A percentile compares a stretch with the other conserved stretches of the same genome.
Conservation (phyloP, 1,140 invertebrate genomes). For the Eueides isabella region DNA sequence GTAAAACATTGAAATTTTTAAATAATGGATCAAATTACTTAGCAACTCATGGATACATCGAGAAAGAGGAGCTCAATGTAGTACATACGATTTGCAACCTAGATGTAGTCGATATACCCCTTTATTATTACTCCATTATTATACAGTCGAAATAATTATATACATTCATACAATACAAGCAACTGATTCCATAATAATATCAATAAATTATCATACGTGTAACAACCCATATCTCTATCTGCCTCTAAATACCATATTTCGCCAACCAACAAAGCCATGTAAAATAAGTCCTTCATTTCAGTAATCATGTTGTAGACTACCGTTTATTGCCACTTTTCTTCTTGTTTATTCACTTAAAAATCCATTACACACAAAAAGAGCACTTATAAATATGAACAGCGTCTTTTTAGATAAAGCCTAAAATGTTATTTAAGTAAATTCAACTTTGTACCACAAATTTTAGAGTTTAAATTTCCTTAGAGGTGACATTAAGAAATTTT, state of each 20-base stretch:
- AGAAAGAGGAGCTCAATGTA: not conserved
- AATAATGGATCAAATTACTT: not conserved
- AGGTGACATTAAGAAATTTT: conserved; percentile 53
- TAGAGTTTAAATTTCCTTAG: conserved; percentile 40
- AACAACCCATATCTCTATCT: no score
- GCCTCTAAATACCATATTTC: conserved; percentile 8
- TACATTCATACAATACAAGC: not conserved
- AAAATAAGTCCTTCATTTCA: conserved; percentile 40
- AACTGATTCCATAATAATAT: not conserved
- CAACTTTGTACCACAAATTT: conserved; percentile 10
- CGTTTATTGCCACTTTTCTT: conserved; percentile 52
- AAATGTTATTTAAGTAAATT: conserved; percentile 29
- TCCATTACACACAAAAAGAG: conserved; percentile 75
- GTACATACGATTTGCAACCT: not conserved
- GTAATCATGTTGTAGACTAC: conserved; percentile 43
- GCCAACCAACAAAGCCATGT: conserved; percentile 24
- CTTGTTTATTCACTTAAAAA: conserved; percentile 79
- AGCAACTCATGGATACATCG: not conserved
- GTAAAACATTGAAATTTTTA: no score
- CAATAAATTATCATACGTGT: not conserved
- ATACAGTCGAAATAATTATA: no score
- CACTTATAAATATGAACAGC: conserved; percentile 71
- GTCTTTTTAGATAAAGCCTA: conserved; percentile 55
- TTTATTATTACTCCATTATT: no score
- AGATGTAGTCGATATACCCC: no score